phyloP scores from a whole-genome alignment of 2,797 vertebrate genomes.

The Sebastes alutus region DNA sequence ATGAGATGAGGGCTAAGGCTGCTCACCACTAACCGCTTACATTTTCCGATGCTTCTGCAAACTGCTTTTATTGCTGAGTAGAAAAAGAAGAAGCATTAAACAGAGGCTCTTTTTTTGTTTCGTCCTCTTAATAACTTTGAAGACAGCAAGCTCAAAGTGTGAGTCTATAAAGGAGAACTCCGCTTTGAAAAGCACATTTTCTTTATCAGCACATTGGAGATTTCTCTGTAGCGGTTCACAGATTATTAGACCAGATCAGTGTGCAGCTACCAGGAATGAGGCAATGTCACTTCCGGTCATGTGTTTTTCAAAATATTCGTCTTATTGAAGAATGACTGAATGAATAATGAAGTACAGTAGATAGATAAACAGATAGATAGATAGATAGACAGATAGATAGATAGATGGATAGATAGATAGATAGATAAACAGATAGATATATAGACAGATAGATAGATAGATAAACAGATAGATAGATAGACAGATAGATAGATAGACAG shows the following conservation, averaged over 20 bases:
- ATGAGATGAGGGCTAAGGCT: neutral
- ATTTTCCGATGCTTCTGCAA: conserved; percentile 50
- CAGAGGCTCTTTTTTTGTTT: neutral
- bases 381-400: neutral
- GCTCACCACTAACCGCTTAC: neutral
- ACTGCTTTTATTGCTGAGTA: neutral
- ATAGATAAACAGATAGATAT: no score
- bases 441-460: rapidly evolving
- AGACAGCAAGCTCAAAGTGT: no score
- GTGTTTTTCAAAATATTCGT: conserved; percentile 39
- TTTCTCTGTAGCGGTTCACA: conserved; percentile 8
- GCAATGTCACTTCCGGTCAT: conserved; percentile 26
- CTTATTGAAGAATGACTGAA: neutral
- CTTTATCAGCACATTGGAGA: neutral
- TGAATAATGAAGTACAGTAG: neutral
- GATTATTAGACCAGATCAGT: neutral
- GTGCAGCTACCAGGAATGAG: neutral
- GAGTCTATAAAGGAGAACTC: rapidly evolving
- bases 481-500: no score
- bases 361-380: neutral
- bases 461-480: no score
- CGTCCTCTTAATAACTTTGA: neutral
- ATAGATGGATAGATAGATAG: neutral
- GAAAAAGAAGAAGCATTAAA: neutral
- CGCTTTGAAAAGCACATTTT: neutral